These are phyloP conservation scores for Lottia gigantea DNA, from an alignment of 2,888 invertebrate genomes.

Conservation along the genomic window DNA sequence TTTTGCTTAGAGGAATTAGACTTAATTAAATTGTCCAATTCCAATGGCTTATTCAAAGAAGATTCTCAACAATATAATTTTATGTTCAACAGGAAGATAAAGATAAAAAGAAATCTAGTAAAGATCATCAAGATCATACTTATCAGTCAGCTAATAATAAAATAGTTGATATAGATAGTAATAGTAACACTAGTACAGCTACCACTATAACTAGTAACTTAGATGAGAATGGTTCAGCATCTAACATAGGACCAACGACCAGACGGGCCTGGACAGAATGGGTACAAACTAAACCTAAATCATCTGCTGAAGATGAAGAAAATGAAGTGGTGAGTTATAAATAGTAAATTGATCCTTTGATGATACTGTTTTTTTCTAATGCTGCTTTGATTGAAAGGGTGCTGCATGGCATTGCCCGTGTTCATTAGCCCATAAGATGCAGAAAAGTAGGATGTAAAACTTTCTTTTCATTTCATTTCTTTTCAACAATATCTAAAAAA, in stretches of 20 bases:
- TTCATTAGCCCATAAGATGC: no score
- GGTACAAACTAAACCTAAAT: conserved; percentile 63
- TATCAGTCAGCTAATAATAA: conserved; percentile 41
- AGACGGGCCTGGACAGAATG: conserved; percentile 82
- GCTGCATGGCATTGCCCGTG: no score
- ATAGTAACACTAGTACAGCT: conserved; percentile 54
- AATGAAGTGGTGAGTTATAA: not conserved
- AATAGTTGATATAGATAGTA: conserved; percentile 57
- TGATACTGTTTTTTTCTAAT: no score
- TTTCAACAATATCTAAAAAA: no score
- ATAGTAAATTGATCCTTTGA: no score
- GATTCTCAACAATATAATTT: no score
- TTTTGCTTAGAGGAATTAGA: no score
- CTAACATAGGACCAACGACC: conserved; percentile 75
- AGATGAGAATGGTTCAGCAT: conserved; percentile 27
- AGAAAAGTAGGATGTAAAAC: no score
- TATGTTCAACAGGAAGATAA: conserved; percentile 16
- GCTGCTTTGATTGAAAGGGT: no score
- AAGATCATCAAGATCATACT: conserved; percentile 25
- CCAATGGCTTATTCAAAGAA: no score
- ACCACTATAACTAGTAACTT: conserved; percentile 34
- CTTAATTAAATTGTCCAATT: no score
- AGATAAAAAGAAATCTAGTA: conserved; percentile 17
- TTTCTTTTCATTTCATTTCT: no score
- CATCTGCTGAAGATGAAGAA: conserved; percentile 18